phyloP scores from a whole-genome alignment of 2,888 invertebrate genomes.

The Thymelicus acteon region DNA sequence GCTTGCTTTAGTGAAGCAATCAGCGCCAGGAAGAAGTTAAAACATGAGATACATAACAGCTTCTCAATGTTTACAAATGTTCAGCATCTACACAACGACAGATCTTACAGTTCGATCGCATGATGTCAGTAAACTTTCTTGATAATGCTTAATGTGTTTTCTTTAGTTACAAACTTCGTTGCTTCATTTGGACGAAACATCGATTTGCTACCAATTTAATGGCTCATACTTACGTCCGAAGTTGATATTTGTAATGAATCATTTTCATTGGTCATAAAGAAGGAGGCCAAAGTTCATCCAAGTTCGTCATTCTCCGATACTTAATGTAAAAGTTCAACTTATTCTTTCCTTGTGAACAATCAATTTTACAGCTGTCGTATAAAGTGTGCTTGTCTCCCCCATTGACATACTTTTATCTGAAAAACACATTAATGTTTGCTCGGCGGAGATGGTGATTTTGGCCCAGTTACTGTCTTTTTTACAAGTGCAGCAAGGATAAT shows the following conservation, averaged over 20 bases:
- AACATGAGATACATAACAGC: too few relatives aligned
- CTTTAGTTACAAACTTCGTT: too few relatives aligned
- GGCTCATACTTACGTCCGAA: too few relatives aligned
- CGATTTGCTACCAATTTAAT: too few relatives aligned
- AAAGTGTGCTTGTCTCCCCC: constrained; percentile 4
- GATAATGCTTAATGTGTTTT: too few relatives aligned
- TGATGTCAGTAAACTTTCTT: too few relatives aligned
- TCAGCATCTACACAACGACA: too few relatives aligned
- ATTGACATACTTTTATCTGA: constrained; percentile 22
- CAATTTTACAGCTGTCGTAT: constrained; percentile 12
- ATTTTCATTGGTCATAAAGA: constrained; percentile 5
- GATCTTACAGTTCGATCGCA: too few relatives aligned
- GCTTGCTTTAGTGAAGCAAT: too few relatives aligned
- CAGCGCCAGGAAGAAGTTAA: too few relatives aligned
- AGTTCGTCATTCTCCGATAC: constrained; percentile 5
- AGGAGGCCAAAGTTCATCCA: constrained; percentile 15
- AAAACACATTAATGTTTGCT: constrained; percentile 9
- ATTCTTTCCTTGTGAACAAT: constrained; percentile 9
- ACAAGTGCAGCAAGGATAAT: constrained; percentile 1
- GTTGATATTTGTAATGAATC: not conserved
- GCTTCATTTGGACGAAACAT: too few relatives aligned
- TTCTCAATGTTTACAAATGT: too few relatives aligned
- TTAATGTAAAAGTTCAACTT: constrained; percentile 13
- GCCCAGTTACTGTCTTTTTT: constrained; percentile 7
- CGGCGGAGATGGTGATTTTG: not conserved